Base-by-base conservation (phyloP, 2,113 vertebrate genomes). In the Chaetops frenatus region DNA sequence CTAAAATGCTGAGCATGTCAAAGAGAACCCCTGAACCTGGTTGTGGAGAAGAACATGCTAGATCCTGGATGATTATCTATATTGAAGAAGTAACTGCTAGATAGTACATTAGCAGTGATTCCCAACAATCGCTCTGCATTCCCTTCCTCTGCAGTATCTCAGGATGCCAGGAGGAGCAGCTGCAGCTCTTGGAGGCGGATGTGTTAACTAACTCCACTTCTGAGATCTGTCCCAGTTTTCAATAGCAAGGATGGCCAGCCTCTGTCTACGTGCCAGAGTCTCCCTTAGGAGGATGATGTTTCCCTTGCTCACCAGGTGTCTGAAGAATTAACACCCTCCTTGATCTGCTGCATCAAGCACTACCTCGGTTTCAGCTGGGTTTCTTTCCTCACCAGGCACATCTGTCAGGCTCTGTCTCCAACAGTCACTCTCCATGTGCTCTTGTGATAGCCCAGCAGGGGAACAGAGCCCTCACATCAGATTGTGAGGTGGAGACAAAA, bases 301-400 rank as follows among this genome's bases (percentile, higher is more conserved):
- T 69, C 42, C 71, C 51, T 86, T 73, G 40, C 23, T 72, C 24
- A 77, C 25, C 58, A 83, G 36, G 56, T 77, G 38, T 70, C 10
- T 42, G 10, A 40, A 83, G n/a, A 86, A n/a, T 31, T 36, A 47
- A 36, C 11, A n/a, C 4, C 6, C 11, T 76, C 20, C 73, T 76
- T 1, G 2, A 20, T 28, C 20, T 58, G 7, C n/a, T 62, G 17
- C 3, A 1, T 53, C 36, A 53, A 11, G 18, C 48, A 35, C 10
- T 47, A 17, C 4, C 4, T 81, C 4, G 0, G 10, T 81, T 70
- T 72, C 51, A 57, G 25, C 3, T n/a, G 6, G 11, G 1, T 1
- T 8, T 76, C 86, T 78, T 64, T 48, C 12, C 62, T 88, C 40
- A 61, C 23, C 12, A 22, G 2, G 8, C 12, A 27, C 23, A 42